Percentiles rank a stretch among this genome's conserved stretches.
phyloP scores from a whole-genome alignment of 2,888 invertebrate species.

The Embidobia sp. region DNA sequence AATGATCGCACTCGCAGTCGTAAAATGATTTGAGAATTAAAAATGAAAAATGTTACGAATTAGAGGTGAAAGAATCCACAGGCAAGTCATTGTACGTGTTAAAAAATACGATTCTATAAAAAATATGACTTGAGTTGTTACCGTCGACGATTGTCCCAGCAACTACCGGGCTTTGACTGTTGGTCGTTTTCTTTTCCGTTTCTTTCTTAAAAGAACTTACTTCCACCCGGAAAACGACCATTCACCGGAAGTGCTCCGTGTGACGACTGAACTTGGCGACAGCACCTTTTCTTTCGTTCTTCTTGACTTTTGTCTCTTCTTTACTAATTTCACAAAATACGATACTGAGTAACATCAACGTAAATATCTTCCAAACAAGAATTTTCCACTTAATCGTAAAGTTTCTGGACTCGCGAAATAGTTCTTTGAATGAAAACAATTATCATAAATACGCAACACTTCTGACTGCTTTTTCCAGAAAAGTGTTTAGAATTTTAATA shows the following conservation, averaged over 20 bases:
- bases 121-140: slow-evolving; percentile 36
- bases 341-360: not conserved
- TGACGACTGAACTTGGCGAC: slow-evolving; percentile 37
- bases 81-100: slow-evolving; percentile 16
- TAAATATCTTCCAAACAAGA: not conserved
- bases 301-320: slow-evolving; percentile 18
- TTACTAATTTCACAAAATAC: slow-evolving; percentile 13
- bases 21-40: too few species aligned
- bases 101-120: slow-evolving; percentile 35
- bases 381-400: too few species aligned
- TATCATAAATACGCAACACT: too few species aligned
- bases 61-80: slow-evolving; percentile 2
- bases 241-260: slow-evolving; percentile 51
- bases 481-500: too few species aligned
- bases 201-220: slow-evolving; percentile 45
- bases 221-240: slow-evolving; percentile 54
- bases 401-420: too few species aligned
- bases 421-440: too few species aligned
- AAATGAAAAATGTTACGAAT: slow-evolving; percentile 1
- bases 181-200: slow-evolving; percentile 47
- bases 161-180: slow-evolving; percentile 36
- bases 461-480: too few species aligned
- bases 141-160: slow-evolving; percentile 37
- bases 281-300: slow-evolving; percentile 31
- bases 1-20: too few species aligned